Percentiles rank a stretch among this genome's conserved stretches.
Evolutionary conservation across 2,113 vertebrate species (phyloP).

Genomic region (Tupaia chinensis): DNA sequence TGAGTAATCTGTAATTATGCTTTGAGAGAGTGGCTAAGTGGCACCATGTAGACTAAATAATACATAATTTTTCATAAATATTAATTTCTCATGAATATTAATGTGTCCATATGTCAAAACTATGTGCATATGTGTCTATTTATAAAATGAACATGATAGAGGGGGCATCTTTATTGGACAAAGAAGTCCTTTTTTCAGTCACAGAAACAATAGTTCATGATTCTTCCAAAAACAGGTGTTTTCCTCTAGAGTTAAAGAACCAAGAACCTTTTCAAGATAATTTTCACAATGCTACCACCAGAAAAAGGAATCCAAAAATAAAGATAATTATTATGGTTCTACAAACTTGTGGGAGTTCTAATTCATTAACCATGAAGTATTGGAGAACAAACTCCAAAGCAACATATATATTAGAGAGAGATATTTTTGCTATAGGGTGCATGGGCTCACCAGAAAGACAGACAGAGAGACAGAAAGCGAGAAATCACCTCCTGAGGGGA

Average conservation of each 20-base stretch:
- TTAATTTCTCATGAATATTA: constrained; percentile 39
- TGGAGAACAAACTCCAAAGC: not conserved
- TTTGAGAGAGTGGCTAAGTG: constrained; percentile 36
- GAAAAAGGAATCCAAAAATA: not conserved
- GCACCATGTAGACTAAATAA: not conserved
- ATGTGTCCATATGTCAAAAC: not conserved
- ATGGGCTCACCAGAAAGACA: no score
- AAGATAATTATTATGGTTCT: not conserved
- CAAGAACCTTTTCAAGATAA: not conserved
- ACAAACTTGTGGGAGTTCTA: not conserved
- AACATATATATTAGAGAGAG: not conserved
- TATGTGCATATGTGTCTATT: not conserved
- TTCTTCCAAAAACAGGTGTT: not conserved
- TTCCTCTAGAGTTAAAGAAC: not conserved
- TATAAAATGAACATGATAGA: not conserved
- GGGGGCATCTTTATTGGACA: not conserved
- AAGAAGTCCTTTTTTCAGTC: not conserved
- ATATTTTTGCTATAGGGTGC: no score
- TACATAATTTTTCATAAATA: not conserved
- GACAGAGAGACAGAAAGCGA: no score
- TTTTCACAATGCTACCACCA: not conserved
- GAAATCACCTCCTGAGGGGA: no score
- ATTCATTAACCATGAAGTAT: not conserved
- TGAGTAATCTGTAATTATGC: constrained; percentile 4
- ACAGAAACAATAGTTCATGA: not conserved